Evolutionary conservation across 2,797 vertebrate species (phyloP), one percentile per base, ranked within the genome.

Genomic region (Podargus strigoides): DNA sequence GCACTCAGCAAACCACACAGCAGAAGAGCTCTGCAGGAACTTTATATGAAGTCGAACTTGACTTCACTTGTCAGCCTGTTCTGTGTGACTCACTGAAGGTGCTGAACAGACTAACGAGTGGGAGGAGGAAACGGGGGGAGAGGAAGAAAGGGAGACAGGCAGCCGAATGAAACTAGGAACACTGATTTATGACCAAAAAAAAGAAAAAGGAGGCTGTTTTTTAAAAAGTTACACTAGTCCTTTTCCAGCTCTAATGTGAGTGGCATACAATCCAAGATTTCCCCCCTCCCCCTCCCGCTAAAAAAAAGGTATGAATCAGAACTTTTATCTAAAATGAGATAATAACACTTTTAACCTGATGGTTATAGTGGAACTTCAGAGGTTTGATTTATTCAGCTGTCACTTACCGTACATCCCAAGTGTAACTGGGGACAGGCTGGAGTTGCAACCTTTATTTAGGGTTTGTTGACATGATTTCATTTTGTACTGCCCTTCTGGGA

Each of bases 71-170:
- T 95, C 93, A 94, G 93, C 69, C 93, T 74, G 83, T 75, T 94
- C 89, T 50, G 72, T 94, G 92, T 96, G 94, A 96, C 92, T 94
- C 94, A 96, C 91, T 4, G 55, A 90, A 95, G 88, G 93, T 96
- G 93, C 94, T 87, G 92, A 94, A 92, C 91, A 96, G 93, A 92
- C 87, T 96, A 96, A 89, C 66, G 91, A 96, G 93, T 90, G 42
- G 94, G 94, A 97, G 88, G 95, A 96, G 88, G 91, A 94, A 92
- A 90, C 6, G 27, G 87, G 66, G 66, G 64, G 70, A 73, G 69
- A 91, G 94, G 94, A 94, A 95, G 91, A 92, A 91, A 80, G 58
- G 62, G 94, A 96, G 94, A 86, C 87, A 85, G 89, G 92, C 89
- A 92, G 82, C 76, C 32, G 70, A 94, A 89, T 75, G 77, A 94